Evolutionary conservation across 1,140 invertebrate species (phyloP).

Genomic region (Hermetia illucens): DNA sequence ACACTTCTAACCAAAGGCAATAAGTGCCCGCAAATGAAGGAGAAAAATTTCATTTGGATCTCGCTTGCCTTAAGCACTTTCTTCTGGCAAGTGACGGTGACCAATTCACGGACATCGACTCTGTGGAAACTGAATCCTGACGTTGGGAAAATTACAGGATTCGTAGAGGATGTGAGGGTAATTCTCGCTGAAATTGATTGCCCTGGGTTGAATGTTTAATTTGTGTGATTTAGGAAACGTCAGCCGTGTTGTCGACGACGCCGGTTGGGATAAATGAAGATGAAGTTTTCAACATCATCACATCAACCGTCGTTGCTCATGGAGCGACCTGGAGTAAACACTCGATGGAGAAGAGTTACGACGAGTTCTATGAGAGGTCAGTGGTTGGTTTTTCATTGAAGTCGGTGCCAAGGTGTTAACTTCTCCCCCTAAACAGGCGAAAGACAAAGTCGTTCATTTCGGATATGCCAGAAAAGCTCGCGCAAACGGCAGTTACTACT

Average conservation of each 20-base stretch:
- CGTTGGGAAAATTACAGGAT: slow-evolving; percentile 41
- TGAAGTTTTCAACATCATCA: slow-evolving; percentile 47
- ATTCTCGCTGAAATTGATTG: not conserved
- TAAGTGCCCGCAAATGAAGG: too few species aligned
- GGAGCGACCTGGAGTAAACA: slow-evolving; percentile 47
- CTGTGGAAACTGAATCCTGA: slow-evolving; percentile 57
- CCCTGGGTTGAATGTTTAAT: not conserved
- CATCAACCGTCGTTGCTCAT: slow-evolving; percentile 40
- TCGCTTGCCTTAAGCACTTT: slow-evolving; percentile 13
- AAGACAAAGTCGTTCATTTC: too few species aligned
- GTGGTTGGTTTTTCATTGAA: slow-evolving; percentile 1
- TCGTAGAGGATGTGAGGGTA: not conserved
- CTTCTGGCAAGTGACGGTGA: slow-evolving; percentile 50
- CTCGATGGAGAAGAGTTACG: slow-evolving; percentile 7
- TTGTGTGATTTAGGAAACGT: slow-evolving; percentile 2
- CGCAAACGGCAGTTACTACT: not conserved
- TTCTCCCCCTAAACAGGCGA: not conserved
- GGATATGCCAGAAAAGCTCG: too few species aligned
- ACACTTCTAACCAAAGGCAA: too few species aligned
- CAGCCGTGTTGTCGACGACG: slow-evolving; percentile 1
- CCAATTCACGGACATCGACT: slow-evolving; percentile 54
- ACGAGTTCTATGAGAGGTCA: slow-evolving; percentile 13
- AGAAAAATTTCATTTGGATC: too few species aligned
- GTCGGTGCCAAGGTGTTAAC: not conserved
- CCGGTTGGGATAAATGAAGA: slow-evolving; percentile 32